Evolutionary conservation across 2,113 vertebrate genomes (phyloP).

Genomic region (Fregata magnificens): DNA sequence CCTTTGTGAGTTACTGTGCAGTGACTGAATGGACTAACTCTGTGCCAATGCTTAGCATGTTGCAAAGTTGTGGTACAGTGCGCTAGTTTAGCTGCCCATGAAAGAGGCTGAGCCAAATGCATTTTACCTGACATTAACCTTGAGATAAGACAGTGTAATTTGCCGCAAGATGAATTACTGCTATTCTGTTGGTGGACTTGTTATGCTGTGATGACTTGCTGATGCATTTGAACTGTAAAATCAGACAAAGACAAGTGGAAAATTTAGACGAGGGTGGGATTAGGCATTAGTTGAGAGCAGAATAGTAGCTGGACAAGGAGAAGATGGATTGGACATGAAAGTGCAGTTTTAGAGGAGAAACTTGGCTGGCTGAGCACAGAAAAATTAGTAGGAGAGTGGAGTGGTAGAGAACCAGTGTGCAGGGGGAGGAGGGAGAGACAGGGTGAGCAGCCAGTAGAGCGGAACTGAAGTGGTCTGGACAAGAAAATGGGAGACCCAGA

Average conservation of each 20-base stretch:
- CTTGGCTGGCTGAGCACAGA: neutral
- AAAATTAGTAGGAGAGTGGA: neutral
- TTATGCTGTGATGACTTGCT: neutral
- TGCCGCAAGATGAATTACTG: neutral
- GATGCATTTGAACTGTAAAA: slow-evolving; percentile 4
- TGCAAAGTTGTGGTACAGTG: neutral
- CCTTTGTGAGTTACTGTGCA: neutral
- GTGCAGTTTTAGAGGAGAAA: neutral
- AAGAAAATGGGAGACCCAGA: neutral
- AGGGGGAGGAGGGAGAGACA: neutral
- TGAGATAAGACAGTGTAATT: neutral
- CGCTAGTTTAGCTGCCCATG: neutral
- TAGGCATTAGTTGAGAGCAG: neutral
- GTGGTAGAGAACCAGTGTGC: neutral
- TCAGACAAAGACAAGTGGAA: neutral
- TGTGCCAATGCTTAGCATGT: neutral
- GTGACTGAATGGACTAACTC: neutral
- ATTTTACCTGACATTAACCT: slow-evolving; percentile 23
- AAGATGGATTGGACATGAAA: neutral
- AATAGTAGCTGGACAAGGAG: neutral
- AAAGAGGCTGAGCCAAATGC: neutral
- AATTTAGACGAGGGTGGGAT: neutral
- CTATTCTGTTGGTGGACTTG: neutral
- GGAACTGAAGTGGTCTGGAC: neutral
- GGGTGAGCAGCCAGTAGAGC: neutral